Conservation (phyloP, 2,797 vertebrate genomes). For the Hippoglossus hippoglossus region DNA sequence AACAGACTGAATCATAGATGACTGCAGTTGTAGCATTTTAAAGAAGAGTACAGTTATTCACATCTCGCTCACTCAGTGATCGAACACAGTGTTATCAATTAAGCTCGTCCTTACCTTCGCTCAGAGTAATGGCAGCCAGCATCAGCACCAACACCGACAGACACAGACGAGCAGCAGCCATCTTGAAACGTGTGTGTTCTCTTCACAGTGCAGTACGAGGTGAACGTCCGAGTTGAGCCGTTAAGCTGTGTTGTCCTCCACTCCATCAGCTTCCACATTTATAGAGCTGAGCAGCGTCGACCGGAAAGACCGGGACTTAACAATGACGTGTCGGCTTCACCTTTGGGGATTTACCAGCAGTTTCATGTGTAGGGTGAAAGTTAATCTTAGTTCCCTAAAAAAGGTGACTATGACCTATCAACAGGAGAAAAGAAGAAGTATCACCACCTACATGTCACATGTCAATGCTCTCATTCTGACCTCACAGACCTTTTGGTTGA, state of each 20-base stretch:
- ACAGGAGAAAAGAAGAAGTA: constrained; percentile 18
- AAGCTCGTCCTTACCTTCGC: constrained; percentile 69
- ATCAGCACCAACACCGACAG: constrained; percentile 66
- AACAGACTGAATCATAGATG: too few relatives aligned
- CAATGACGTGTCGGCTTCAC: constrained; percentile 2
- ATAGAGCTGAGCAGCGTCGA: accelerated
- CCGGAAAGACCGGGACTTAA: not conserved
- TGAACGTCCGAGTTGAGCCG: constrained; percentile 10
- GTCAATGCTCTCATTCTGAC: not conserved
- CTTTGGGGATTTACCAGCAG: not conserved
- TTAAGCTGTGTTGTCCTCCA: not conserved
- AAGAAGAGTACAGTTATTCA: too few relatives aligned
- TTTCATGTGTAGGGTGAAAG: not conserved
- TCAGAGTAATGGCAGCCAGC: constrained; percentile 63
- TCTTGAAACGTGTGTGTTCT: constrained; percentile 36
- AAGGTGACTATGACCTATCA: not conserved
- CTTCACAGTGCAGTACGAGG: not conserved
- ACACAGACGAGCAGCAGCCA: constrained; percentile 74
- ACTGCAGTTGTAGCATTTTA: too few relatives aligned
- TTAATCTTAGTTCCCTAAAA: constrained; percentile 27
- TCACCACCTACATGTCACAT: not conserved
- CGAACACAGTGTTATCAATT: not conserved
- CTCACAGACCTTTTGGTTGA: not conserved
- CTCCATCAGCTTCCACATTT: constrained; percentile 14
- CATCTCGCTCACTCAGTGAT: too few relatives aligned